Evolutionary conservation across 2,113 vertebrate species (phyloP).

Genomic region (Stomatorhinus ivindoensis): DNA sequence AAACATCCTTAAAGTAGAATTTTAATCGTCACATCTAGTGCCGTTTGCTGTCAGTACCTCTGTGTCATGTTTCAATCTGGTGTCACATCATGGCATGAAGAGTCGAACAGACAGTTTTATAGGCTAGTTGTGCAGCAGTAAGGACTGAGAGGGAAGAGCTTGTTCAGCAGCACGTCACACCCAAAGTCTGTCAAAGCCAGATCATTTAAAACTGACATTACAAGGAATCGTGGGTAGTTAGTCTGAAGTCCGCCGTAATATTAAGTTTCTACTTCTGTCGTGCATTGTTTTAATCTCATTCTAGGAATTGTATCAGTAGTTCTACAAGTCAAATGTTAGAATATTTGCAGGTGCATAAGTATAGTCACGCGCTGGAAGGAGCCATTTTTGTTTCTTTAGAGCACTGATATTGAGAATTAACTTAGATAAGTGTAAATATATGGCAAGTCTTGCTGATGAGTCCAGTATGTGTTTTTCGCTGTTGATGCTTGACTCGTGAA

Average conservation of each 20-base stretch:
- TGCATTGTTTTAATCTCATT: slow-evolving; percentile 30
- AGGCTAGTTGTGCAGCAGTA: not conserved
- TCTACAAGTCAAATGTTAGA: not conserved
- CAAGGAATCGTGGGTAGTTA: slow-evolving; percentile 48
- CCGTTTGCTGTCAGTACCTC: not conserved
- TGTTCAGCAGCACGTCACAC: slow-evolving; percentile 32
- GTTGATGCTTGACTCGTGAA: not conserved
- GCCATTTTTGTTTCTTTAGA: slow-evolving; percentile 14
- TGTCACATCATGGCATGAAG: not conserved
- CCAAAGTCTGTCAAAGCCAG: slow-evolving; percentile 49
- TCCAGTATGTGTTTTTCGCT: not conserved
- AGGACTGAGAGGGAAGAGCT: not conserved
- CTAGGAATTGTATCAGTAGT: slow-evolving; percentile 27
- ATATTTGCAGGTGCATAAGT: not conserved
- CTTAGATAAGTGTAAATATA: not conserved
- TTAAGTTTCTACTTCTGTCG: slow-evolving; percentile 40
- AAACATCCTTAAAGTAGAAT: not conserved
- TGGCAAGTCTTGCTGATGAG: not conserved
- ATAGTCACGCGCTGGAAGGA: not conserved
- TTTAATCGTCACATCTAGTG: not conserved
- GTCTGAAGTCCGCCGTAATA: slow-evolving; percentile 49
- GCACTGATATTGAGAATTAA: not conserved
- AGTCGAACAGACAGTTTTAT: not conserved
- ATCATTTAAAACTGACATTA: slow-evolving; percentile 47
- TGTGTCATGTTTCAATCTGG: not conserved